Evolutionary conservation across 2,888 invertebrate genomes (phyloP).

Genomic region (Exephanes ischioxanthus): DNA sequence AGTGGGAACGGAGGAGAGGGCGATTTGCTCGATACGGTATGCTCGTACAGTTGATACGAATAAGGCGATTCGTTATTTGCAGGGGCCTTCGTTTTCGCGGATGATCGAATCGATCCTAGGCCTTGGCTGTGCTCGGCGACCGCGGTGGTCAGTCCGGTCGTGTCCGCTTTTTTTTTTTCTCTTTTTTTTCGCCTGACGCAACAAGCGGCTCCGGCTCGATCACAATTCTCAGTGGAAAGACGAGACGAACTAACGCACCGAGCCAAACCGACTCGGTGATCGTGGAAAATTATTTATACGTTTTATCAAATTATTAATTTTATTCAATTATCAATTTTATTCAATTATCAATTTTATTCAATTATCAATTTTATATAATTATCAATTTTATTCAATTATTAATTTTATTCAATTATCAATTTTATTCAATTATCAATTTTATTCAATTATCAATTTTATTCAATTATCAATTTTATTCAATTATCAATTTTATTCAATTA

Average conservation of each 20-base stretch:
- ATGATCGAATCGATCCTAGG: slow-evolving; percentile 74
- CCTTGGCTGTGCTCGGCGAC: slow-evolving; percentile 70
- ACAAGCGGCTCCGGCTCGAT: slow-evolving; percentile 42
- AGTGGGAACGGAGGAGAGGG: neutral
- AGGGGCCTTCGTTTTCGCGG: slow-evolving; percentile 71
- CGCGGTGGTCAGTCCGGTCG: slow-evolving; percentile 50
- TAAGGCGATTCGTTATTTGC: slow-evolving; percentile 65
- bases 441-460: too few relatives aligned
- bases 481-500: too few relatives aligned
- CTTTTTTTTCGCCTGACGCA: slow-evolving; percentile 57
- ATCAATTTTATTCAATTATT: too few relatives aligned
- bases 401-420: too few relatives aligned
- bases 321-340: neutral
- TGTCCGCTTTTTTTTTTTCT: slow-evolving; percentile 58
- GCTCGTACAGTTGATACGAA: slow-evolving; percentile 11
- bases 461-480: too few relatives aligned
- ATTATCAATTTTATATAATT: too few relatives aligned
- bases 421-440: too few relatives aligned
- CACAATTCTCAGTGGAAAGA: slow-evolving; percentile 20
- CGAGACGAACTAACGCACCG: neutral
- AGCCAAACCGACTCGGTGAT: neutral
- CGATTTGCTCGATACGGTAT: neutral
- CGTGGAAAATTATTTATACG: neutral
- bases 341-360: neutral
- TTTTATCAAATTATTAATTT: neutral